A percentile compares a stretch with the other conserved stretches of the same genome.
These are phyloP conservation scores for Drosophila bifasciata DNA, from an alignment of 1,140 invertebrate genomes.

Conservation along the genomic window DNA sequence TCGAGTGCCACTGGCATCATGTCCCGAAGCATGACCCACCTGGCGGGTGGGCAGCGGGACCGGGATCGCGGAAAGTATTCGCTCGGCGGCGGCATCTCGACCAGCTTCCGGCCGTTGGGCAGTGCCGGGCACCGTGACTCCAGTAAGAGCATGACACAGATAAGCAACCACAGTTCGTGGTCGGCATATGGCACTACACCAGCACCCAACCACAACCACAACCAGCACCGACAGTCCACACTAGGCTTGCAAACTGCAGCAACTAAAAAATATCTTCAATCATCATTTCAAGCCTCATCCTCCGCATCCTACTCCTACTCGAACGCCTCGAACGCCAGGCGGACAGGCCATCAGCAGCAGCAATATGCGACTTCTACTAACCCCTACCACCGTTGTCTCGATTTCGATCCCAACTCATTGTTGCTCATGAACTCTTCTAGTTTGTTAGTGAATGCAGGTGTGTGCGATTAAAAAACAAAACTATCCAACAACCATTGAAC, in stretches of 20 bases:
- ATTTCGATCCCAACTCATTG: constrained; percentile 84
- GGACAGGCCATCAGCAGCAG: constrained; percentile 73
- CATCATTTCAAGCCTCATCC: constrained; percentile 82
- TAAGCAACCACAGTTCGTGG: constrained; percentile 62
- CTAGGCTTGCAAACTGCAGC: constrained; percentile 82
- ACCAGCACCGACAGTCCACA: constrained; percentile 77
- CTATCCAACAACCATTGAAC: constrained; percentile 25
- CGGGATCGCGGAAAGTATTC: constrained; percentile 73
- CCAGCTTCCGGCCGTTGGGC: constrained; percentile 74
- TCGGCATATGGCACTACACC: constrained; percentile 58
- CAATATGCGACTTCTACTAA: constrained; percentile 82
- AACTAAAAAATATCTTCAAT: constrained; percentile 84
- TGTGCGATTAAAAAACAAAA: constrained; percentile 66
- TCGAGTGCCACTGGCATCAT: constrained; percentile 83
- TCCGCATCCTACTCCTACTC: constrained; percentile 57
- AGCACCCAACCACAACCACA: constrained; percentile 52
- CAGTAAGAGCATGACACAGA: constrained; percentile 83
- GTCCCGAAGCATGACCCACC: constrained; percentile 89
- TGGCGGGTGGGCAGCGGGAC: constrained; percentile 83
- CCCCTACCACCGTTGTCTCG: constrained; percentile 77
- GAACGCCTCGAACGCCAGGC: constrained; percentile 60
- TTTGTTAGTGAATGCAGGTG: constrained; percentile 84
- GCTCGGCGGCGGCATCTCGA: constrained; percentile 76
- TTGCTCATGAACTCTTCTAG: constrained; percentile 84
- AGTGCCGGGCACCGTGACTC: constrained; percentile 69